These are phyloP conservation scores for Lymantria monacha DNA, from an alignment of 2,888 invertebrate species.

Conservation along the genomic window DNA sequence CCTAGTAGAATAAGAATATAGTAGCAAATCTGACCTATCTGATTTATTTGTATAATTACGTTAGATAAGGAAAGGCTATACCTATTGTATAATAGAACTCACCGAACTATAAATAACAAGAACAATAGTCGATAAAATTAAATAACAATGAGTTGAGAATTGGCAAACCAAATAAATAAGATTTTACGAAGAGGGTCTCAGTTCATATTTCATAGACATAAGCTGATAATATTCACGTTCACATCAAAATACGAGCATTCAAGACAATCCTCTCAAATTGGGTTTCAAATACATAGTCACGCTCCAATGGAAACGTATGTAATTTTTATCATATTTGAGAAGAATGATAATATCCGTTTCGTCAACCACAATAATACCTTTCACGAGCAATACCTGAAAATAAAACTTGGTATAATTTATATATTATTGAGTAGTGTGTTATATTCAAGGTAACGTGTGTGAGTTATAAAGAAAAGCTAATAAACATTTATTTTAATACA, in stretches of 20 bases:
- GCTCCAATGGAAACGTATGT: constrained; percentile 12
- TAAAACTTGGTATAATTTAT: too few relatives aligned
- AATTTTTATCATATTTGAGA: constrained; percentile 24
- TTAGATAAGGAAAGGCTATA: constrained; percentile 56
- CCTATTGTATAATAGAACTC: constrained; percentile 73
- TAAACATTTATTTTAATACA: too few relatives aligned
- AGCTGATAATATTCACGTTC: constrained; percentile 46
- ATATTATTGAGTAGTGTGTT: too few relatives aligned
- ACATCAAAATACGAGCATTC: constrained; percentile 23
- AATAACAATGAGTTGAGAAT: constrained; percentile 61
- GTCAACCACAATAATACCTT: constrained; percentile 26
- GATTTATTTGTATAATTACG: constrained; percentile 73
- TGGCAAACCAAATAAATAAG: constrained; percentile 60
- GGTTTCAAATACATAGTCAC: constrained; percentile 4
- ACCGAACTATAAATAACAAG: constrained; percentile 73
- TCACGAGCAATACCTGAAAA: too few relatives aligned
- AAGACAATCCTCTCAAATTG: constrained; percentile 7
- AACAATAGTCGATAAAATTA: constrained; percentile 78
- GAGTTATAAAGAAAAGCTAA: too few relatives aligned
- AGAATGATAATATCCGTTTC: constrained; percentile 17
- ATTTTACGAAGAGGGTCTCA: constrained; percentile 49
- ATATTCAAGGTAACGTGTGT: too few relatives aligned
- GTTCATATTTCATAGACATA: constrained; percentile 46
- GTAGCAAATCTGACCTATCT: constrained; percentile 40
- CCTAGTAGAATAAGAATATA: too few relatives aligned